Evolutionary conservation across 2,797 vertebrate genomes (phyloP).

Genomic region (Karalla daura): DNA sequence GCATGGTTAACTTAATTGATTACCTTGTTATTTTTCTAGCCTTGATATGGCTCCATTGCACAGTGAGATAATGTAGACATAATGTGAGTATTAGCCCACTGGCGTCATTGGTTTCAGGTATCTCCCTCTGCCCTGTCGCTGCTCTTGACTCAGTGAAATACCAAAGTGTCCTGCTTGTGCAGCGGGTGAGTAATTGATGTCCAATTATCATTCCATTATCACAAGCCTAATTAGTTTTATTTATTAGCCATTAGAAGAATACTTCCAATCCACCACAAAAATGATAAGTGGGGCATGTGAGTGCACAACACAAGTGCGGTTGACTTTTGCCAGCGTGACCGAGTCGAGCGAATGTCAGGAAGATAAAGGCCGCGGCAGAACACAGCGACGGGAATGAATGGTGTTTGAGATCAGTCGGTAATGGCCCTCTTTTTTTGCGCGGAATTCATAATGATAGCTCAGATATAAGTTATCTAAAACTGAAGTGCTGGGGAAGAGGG

Average conservation of each 20-base stretch:
- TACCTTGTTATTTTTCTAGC: constrained; percentile 80
- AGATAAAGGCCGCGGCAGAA: constrained; percentile 51
- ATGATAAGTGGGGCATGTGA: constrained; percentile 41
- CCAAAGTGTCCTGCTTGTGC: constrained; percentile 52
- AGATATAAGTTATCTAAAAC: constrained; percentile 45
- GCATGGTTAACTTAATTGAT: constrained; percentile 82
- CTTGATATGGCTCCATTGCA: constrained; percentile 73
- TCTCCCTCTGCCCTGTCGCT: constrained; percentile 24
- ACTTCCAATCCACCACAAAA: constrained; percentile 39
- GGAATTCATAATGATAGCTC: constrained; percentile 26
- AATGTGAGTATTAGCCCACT: constrained; percentile 65
- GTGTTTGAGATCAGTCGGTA: constrained; percentile 31
- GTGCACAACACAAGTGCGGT: constrained; percentile 29
- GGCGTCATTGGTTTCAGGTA: constrained; percentile 61
- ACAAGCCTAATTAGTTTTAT: constrained; percentile 75
- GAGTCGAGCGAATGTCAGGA: constrained; percentile 39
- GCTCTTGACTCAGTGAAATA: constrained; percentile 48
- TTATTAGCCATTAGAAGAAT: constrained; percentile 72
- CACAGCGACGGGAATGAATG: constrained; percentile 30
- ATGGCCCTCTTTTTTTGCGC: constrained; percentile 19
- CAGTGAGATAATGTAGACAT: constrained; percentile 71
- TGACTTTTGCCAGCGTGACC: constrained; percentile 35
- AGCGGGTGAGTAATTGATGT: constrained; percentile 66
- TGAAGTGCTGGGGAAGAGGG: constrained; percentile 33
- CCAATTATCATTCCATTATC: constrained; percentile 69